A percentile compares a stretch with the other conserved stretches of the same genome.
These are phyloP conservation scores for Galaxea fascicularis DNA, from an alignment of 92 coral and sea anemone genomes.

Conservation along the genomic window DNA sequence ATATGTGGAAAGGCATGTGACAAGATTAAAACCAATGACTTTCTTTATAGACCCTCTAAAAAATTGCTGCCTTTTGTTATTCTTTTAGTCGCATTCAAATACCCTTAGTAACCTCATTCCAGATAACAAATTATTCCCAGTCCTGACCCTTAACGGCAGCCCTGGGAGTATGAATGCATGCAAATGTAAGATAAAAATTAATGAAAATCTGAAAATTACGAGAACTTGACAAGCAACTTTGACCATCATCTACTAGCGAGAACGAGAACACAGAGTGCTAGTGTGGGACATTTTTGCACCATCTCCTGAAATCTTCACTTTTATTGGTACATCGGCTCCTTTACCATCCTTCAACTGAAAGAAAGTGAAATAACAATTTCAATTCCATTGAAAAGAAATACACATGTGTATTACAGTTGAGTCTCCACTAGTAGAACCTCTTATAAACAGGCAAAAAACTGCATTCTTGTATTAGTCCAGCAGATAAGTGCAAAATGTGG, in stretches of 20 bases:
- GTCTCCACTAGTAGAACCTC: not conserved
- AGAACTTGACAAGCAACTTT: slow-evolving; percentile 45
- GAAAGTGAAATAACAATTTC: not conserved
- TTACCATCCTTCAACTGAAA: slow-evolving; percentile 1
- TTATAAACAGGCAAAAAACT: not conserved
- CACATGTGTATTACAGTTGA: not conserved
- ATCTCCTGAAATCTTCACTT: slow-evolving; percentile 36
- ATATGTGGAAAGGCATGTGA: no score
- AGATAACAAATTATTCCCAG: not conserved
- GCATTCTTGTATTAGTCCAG: no score
- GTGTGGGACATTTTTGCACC: slow-evolving; percentile 37
- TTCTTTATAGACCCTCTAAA: no score
- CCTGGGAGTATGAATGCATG: not conserved
- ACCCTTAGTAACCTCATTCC: not conserved
- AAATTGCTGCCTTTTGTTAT: not conserved
- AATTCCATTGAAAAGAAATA: not conserved
- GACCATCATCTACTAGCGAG: slow-evolving; percentile 14
- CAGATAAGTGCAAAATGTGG: no score
- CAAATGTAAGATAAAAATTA: not conserved
- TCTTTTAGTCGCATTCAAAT: not conserved
- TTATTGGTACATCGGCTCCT: not conserved
- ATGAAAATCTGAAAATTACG: not conserved
- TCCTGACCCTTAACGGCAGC: no score
- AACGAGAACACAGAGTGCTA: slow-evolving; percentile 23
- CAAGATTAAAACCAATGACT: no score